Conservation (phyloP, 1,140 invertebrate genomes). For the Zelostemma sp. region DNA sequence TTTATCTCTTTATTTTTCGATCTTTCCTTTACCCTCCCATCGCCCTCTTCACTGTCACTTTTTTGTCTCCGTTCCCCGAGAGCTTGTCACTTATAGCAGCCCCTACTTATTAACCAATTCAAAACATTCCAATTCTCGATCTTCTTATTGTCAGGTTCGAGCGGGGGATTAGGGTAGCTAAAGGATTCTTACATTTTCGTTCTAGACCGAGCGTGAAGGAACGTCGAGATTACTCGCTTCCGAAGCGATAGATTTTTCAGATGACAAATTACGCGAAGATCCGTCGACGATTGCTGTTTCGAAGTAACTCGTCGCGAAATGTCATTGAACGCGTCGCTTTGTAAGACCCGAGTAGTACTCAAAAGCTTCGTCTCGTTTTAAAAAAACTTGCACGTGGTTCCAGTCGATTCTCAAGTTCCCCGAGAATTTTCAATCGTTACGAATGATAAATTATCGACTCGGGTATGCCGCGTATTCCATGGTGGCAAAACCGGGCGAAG, state of each 20-base stretch:
- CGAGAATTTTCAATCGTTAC: conserved; percentile 16
- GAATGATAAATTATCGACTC: conserved; percentile 28
- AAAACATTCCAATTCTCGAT: conserved; percentile 34
- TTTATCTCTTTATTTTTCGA: conserved; percentile 9
- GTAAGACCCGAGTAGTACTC: no score
- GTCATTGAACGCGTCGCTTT: no score
- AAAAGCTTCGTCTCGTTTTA: neutral
- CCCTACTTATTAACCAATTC: conserved; percentile 43
- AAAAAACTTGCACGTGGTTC: conserved; percentile 20
- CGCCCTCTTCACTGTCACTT: conserved; percentile 22
- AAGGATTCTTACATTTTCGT: no score
- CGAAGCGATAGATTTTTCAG: no score
- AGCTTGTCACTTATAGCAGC: conserved; percentile 62
- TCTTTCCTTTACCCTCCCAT: conserved; percentile 26
- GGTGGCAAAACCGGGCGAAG: conserved; percentile 15
- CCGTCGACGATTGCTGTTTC: no score
- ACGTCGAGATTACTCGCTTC: no score
- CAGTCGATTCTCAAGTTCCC: conserved; percentile 29
- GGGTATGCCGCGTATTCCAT: conserved; percentile 42
- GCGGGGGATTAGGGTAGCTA: no score
- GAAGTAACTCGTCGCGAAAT: no score
- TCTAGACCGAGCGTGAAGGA: no score
- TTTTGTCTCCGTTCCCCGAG: conserved; percentile 47
- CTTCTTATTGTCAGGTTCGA: neutral
- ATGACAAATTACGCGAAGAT: no score